Evolutionary conservation across 2,888 invertebrate genomes (phyloP), one percentile per base, ranked within the genome.

Genomic region (Chalcosyrphus nemorum): DNA sequence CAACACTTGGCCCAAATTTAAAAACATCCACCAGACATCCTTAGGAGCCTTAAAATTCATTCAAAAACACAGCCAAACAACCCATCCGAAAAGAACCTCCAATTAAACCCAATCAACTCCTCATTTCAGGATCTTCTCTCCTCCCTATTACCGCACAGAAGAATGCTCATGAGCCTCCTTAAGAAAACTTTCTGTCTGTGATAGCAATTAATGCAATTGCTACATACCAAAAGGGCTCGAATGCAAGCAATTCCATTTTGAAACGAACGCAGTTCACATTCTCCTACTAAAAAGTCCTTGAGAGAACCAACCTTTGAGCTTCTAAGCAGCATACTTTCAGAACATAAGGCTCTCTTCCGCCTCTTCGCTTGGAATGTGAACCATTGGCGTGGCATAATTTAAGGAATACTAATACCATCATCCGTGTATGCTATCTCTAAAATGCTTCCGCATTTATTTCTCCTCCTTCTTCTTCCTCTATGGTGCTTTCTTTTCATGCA

Each of bases 121-220:
- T 29, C 11, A 17, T 19, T 32, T 21, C 50, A 7, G n/a, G n/a
- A n/a, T n/a, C n/a, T n/a, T n/a, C 47, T 38, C 35, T 27, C 29
- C 21, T 32, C 17, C 35, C 3, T 13, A 29, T n/a, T n/a, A 61
- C 13, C 29, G 41, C 50, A 61, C 24, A 19, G 17, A 43, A 57
- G 11, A 32, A 32, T n/a, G 17, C 65, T 65, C 6, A 50, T 65
- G 47, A 59, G 45, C 47, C 19, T 56, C 15, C 72, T 52, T 43
- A 41, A 7, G 41, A 29, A 29, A 72, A 43, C 38, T 72, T 43
- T 72, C 52, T 15, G 66, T 29, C 29, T 54, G 52, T 9, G 17
- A 21, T 29, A 29, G 41, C 71, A 72, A 72, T 52, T 61, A 72
- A 61, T 72, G 41, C 50, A 52, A 61, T 52, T 72, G 72, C 52